Conservation (phyloP, 2,888 invertebrate genomes). For the Polietes domitor region DNA sequence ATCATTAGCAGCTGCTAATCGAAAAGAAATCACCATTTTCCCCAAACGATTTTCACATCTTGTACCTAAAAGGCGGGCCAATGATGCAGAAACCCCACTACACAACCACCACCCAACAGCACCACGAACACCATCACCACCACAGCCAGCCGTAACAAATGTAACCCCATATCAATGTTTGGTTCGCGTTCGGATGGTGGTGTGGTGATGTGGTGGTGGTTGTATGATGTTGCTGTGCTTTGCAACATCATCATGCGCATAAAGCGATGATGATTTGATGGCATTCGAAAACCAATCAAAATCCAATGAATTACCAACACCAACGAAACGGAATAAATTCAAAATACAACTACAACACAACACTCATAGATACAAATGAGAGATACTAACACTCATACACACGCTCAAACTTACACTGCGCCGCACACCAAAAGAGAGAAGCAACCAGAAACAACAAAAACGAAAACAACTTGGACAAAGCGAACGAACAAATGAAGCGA, state of each 20-base stretch:
- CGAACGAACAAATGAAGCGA: background rate
- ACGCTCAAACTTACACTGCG: slow-evolving; percentile 29
- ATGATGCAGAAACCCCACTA: slow-evolving; percentile 21
- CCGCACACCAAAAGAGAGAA: background rate
- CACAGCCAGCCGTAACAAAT: slow-evolving; percentile 8
- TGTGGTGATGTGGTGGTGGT: background rate
- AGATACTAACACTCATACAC: background rate
- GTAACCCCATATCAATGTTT: slow-evolving; percentile 29
- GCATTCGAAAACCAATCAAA: slow-evolving; percentile 79
- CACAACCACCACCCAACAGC: background rate
- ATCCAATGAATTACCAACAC: slow-evolving; percentile 73
- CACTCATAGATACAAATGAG: slow-evolving; percentile 16
- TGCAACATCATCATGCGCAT: slow-evolving; percentile 57
- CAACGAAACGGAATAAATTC: slow-evolving; percentile 24
- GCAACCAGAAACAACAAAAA: background rate
- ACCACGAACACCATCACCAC: background rate
- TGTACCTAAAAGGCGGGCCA: slow-evolving; percentile 51
- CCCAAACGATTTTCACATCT: slow-evolving; percentile 24
- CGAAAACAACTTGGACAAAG: background rate
- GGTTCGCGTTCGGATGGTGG: background rate
- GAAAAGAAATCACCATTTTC: background rate
- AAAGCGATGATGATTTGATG: slow-evolving; percentile 69
- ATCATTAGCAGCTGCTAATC: too few species aligned
- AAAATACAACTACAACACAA: background rate
- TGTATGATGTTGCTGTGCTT: background rate